A percentile compares a stretch with the other conserved stretches of the same genome.
Conservation (phyloP, 1,140 invertebrate species). For the Lordiphosa collinella region DNA sequence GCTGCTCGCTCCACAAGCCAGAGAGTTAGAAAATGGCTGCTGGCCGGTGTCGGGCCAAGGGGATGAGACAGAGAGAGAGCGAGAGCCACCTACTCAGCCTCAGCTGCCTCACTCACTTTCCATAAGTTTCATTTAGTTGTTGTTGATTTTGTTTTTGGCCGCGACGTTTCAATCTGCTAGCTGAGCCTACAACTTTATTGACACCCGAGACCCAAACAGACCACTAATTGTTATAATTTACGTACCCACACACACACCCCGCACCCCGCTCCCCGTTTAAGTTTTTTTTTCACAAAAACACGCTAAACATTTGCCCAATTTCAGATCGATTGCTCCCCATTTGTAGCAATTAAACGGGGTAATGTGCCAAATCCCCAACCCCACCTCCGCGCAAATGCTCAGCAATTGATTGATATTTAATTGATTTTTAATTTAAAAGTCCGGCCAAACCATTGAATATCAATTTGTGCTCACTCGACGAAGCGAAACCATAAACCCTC, state of each 20-base stretch:
- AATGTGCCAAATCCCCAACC: constrained; percentile 38
- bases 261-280: neutral
- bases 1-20: constrained; percentile 22
- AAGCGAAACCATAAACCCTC: constrained; percentile 23
- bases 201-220: constrained; percentile 31
- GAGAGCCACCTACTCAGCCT: neutral
- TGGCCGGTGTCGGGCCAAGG: constrained; percentile 33
- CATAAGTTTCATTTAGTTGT: constrained; percentile 57
- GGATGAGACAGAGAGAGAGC: neutral
- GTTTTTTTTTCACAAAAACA: constrained; percentile 25
- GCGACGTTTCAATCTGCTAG: constrained; percentile 70
- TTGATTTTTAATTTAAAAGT: constrained; percentile 62
- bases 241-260: constrained; percentile 5
- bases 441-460: constrained; percentile 43
- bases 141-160: constrained; percentile 71
- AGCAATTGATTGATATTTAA: constrained; percentile 66
- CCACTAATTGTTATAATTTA: constrained; percentile 59
- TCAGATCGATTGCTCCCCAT: neutral
- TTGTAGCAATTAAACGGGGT: constrained; percentile 49
- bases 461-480: constrained; percentile 35
- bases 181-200: constrained; percentile 69
- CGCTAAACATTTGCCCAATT: constrained; percentile 16
- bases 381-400: no score
- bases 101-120: constrained; percentile 13
- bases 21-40: constrained; percentile 61